A percentile compares a stretch with the other conserved stretches of the same genome.
Conservation (phyloP, 1,140 invertebrate genomes). For the Formica exsecta region DNA sequence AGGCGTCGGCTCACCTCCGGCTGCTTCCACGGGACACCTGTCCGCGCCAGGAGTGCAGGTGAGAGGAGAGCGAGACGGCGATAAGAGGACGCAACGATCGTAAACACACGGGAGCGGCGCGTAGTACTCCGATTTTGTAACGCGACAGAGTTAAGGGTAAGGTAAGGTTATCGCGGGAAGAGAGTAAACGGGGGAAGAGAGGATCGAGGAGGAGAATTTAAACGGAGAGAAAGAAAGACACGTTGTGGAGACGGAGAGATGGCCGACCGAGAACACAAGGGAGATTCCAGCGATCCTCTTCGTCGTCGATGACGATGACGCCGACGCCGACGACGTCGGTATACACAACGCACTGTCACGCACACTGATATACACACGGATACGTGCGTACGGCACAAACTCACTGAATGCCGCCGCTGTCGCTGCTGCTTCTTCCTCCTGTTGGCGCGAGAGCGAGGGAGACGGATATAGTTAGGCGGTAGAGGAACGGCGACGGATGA, state of each 20-base stretch:
- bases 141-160: constrained; percentile 26
- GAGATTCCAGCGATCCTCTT: constrained; percentile 10
- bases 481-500: constrained; percentile 34
- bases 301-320: constrained; percentile 27
- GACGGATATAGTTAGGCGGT: constrained; percentile 18
- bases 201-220: background rate
- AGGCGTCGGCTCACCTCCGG: constrained; percentile 70
- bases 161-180: constrained; percentile 37
- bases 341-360: constrained; percentile 68
- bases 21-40: constrained; percentile 70
- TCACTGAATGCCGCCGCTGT: constrained; percentile 63
- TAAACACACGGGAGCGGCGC: constrained; percentile 73
- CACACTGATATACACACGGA: constrained; percentile 39
- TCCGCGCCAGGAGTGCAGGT: constrained; percentile 68
- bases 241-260: background rate
- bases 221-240: background rate
- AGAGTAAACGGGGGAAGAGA: constrained; percentile 19
- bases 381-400: constrained; percentile 64
- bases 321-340: constrained; percentile 51
- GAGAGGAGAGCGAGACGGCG: constrained; percentile 72
- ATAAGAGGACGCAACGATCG: constrained; percentile 76
- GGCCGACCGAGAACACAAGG: background rate
- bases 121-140: constrained; percentile 60
- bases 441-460: constrained; percentile 5
- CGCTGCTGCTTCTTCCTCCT: background rate